These are phyloP conservation scores for Grallaria varia DNA, from an alignment of 2,113 vertebrate species.

Conservation along the genomic window DNA sequence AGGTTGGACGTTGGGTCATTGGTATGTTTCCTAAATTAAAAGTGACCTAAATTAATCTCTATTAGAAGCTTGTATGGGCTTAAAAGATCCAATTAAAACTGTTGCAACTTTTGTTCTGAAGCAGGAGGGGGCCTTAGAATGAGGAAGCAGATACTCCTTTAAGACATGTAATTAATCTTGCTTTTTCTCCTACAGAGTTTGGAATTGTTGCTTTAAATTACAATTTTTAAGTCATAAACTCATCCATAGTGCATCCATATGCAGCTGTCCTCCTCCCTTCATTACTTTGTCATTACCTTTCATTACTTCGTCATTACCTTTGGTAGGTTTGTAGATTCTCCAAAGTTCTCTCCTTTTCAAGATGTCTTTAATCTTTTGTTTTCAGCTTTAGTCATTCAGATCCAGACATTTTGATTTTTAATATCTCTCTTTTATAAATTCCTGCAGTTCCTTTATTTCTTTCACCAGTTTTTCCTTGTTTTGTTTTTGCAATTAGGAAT, in stretches of 20 bases:
- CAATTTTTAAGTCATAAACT: not conserved
- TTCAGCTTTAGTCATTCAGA: not conserved
- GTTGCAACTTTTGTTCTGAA: not conserved
- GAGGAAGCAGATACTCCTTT: not conserved
- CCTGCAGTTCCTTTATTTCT: not conserved
- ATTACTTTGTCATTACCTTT: not conserved
- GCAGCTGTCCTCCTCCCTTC: not conserved
- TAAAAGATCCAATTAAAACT: constrained; percentile 5
- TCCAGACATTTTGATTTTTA: not conserved
- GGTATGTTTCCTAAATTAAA: not conserved
- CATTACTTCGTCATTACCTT: not conserved
- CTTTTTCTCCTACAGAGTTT: not conserved
- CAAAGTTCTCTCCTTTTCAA: not conserved
- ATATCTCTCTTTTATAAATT: not conserved
- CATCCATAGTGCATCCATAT: not conserved
- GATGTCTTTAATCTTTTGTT: not conserved
- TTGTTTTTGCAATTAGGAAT: not conserved
- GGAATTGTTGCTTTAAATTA: not conserved
- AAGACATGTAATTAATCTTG: not conserved
- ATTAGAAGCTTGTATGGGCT: not conserved
- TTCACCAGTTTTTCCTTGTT: not conserved
- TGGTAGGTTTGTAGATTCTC: not conserved
- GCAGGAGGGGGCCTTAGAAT: not conserved
- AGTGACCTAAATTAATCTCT: not conserved
- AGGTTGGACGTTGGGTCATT: not conserved